phyloP scores from a whole-genome alignment of 2,113 vertebrate genomes.

The Leucoraja erinaceus region DNA sequence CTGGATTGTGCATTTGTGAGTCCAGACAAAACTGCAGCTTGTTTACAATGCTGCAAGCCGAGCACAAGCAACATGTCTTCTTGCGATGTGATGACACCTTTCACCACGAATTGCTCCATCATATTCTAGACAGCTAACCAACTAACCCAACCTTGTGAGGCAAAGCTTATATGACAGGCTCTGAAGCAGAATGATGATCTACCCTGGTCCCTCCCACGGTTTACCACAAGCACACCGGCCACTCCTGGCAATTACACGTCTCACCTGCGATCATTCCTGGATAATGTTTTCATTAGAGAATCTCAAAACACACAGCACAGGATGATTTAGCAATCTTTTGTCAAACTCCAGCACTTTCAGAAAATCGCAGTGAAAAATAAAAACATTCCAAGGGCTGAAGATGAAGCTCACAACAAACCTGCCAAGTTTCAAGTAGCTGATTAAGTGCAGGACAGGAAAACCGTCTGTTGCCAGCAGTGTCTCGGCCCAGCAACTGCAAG shows the following conservation, averaged over 20 bases:
- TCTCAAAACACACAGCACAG: not conserved
- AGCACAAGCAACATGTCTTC: not conserved
- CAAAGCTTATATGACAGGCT: not conserved
- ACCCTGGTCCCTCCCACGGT: not conserved
- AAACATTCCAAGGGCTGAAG: not conserved
- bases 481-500: slow-evolving; percentile 6
- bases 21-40: not conserved
- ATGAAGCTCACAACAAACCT: not conserved
- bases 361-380: not conserved
- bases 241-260: not conserved
- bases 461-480: not conserved
- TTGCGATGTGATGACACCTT: not conserved
- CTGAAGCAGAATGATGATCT: not conserved
- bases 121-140: not conserved
- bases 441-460: slow-evolving; percentile 5
- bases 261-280: slow-evolving; percentile 26
- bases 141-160: not conserved
- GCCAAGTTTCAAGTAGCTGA: not conserved
- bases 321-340: not conserved
- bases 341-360: slow-evolving; percentile 13
- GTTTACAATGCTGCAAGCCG: not conserved
- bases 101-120: not conserved
- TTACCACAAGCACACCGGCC: not conserved
- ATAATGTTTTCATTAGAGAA: not conserved
- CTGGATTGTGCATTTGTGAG: no score